Conservation (phyloP, 1,140 invertebrate species). For the Orchestia grillus region DNA sequence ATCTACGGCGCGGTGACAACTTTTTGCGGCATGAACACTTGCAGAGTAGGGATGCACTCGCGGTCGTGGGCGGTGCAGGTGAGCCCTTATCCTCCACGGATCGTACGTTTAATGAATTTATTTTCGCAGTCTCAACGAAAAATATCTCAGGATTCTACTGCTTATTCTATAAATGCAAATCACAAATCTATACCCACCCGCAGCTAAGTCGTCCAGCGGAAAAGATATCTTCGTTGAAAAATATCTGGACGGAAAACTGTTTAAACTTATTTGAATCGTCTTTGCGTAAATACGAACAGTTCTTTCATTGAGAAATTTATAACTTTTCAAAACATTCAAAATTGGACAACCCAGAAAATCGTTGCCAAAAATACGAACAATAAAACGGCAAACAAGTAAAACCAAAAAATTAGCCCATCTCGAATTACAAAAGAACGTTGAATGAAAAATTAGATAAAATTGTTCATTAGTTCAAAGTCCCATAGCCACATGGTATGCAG, state of each 20-base stretch:
- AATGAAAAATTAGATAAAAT: no score
- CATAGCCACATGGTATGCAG: no score
- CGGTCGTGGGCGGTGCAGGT: background rate
- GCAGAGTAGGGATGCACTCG: background rate
- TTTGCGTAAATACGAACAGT: background rate
- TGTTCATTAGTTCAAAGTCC: no score
- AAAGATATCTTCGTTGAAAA: background rate
- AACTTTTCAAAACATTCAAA: background rate
- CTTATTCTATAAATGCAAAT: background rate
- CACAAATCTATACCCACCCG: background rate
- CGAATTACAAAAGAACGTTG: no score
- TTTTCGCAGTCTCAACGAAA: background rate
- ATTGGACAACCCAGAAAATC: background rate
- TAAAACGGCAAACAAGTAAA: background rate
- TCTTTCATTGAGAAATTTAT: background rate
- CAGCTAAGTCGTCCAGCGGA: background rate
- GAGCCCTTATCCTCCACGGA: background rate
- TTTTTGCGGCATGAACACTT: background rate
- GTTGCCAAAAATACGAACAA: background rate
- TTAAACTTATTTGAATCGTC: background rate
- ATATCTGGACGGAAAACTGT: background rate
- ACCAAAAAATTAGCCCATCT: no score
- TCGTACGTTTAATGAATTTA: background rate
- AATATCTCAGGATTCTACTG: background rate
- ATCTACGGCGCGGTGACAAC: background rate